Percentiles rank a stretch among this genome's conserved stretches.
Conservation (phyloP, 2,797 vertebrate species). For the Silurus aristotelis region DNA sequence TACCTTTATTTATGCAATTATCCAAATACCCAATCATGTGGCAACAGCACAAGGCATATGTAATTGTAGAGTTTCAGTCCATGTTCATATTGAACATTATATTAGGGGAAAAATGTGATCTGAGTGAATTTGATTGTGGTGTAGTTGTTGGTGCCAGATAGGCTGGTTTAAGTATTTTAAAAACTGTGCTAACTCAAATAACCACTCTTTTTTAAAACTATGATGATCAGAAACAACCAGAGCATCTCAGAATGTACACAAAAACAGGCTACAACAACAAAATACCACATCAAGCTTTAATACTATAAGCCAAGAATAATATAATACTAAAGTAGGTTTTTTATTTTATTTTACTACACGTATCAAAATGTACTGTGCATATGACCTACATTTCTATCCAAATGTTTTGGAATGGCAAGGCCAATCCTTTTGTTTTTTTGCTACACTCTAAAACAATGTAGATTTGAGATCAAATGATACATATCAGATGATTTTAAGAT, state of each 20-base stretch:
- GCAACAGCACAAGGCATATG: neutral
- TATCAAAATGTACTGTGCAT: neutral
- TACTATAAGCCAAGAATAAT: neutral
- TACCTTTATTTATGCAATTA: slow-evolving; percentile 8
- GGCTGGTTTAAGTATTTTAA: neutral
- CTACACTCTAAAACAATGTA: neutral
- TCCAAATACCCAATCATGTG: neutral
- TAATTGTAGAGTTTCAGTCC: neutral
- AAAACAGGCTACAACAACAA: neutral
- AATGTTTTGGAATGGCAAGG: neutral
- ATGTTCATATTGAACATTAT: neutral
- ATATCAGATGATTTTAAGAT: neutral
- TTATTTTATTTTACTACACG: neutral
- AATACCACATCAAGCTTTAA: neutral
- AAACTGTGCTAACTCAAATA: neutral
- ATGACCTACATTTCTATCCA: neutral
- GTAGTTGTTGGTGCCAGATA: neutral
- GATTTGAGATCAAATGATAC: neutral
- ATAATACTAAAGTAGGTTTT: neutral
- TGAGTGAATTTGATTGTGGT: neutral
- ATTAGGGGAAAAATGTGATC: neutral
- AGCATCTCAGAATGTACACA: neutral
- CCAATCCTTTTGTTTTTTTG: neutral
- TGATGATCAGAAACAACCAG: neutral
- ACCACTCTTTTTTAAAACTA: neutral